Base-by-base conservation (phyloP, 37 sponge, comb jelly and placozoan genomes). In the Halisarca cf. caerulea region DNA sequence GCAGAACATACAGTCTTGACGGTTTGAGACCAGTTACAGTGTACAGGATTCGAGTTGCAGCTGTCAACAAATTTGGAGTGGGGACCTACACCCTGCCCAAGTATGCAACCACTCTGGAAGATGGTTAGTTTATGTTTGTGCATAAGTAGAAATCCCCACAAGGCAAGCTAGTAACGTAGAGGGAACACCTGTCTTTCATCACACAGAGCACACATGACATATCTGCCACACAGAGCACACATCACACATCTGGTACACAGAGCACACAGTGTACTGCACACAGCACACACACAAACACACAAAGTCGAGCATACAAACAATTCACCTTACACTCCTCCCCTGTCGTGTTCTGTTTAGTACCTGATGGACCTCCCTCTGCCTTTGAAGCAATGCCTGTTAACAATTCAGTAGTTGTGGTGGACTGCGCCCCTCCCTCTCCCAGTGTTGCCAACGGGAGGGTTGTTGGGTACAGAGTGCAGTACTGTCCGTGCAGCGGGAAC, bases 291-390 rank as follows among this genome's bases (percentile, higher is more conserved):
- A n/a, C n/a, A n/a, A n/a, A n/a, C n/a, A n/a, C n/a, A n/a, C n/a
- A n/a, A n/a, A n/a, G n/a, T n/a, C n/a, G n/a, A n/a, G n/a, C n/a
- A n/a, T n/a, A n/a, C n/a, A n/a, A n/a, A n/a, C n/a, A n/a, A n/a
- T n/a, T n/a, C n/a, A n/a, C n/a, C n/a, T n/a, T n/a, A n/a, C n/a
- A n/a, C n/a, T n/a, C n/a, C n/a, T n/a, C n/a, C n/a, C n/a, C n/a
- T n/a, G n/a, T n/a, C n/a, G n/a, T n/a, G n/a, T 11, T 2, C 36
- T 3, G 24, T 74, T 42, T 74, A 74, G 77, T 37, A 4, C 77
- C 77, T 40, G 77, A 74, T 74, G 77, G 45, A 15, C 77, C 77
- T 40, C 77, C 77, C 5, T 15, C 44, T 20, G 36, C 77, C 6
- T n/a, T 74, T 40, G 25, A 74, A 24, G 45, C 77, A 32, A 41